Evolutionary conservation across 2,888 invertebrate species (phyloP).

Genomic region (Chrysotoxum bicinctum): DNA sequence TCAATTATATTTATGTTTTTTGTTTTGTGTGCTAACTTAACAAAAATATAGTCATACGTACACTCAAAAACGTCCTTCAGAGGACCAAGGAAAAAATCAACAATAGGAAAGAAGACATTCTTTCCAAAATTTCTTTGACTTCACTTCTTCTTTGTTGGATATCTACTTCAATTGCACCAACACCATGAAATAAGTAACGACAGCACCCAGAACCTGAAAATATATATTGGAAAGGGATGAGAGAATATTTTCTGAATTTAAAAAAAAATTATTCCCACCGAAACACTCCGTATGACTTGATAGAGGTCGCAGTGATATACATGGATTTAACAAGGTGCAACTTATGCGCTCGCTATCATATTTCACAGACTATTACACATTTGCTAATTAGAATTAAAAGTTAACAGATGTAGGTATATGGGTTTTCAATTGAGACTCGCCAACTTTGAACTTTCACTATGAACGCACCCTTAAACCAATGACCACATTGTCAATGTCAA

Average conservation of each 20-base stretch:
- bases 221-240: constrained; percentile 7
- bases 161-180: constrained; percentile 91
- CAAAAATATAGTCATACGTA: not conserved
- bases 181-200: constrained; percentile 96
- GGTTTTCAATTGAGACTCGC: too few species aligned
- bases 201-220: constrained; percentile 90
- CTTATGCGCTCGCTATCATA: too few species aligned
- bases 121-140: not conserved
- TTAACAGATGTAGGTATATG: too few species aligned
- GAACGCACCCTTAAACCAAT: too few species aligned
- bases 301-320: not conserved
- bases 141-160: constrained; percentile 5
- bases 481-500: too few species aligned
- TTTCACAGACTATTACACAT: too few species aligned
- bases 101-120: not conserved
- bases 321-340: too few species aligned
- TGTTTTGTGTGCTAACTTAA: constrained; percentile 9
- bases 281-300: not conserved
- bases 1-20: not conserved
- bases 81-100: not conserved
- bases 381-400: too few species aligned
- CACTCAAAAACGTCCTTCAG: constrained; percentile 21
- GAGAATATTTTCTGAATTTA: not conserved
- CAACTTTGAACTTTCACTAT: too few species aligned
- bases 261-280: not conserved